These are phyloP conservation scores for Synanthedon andrenaeformis DNA, from an alignment of 2,888 invertebrate genomes.

Conservation along the genomic window DNA sequence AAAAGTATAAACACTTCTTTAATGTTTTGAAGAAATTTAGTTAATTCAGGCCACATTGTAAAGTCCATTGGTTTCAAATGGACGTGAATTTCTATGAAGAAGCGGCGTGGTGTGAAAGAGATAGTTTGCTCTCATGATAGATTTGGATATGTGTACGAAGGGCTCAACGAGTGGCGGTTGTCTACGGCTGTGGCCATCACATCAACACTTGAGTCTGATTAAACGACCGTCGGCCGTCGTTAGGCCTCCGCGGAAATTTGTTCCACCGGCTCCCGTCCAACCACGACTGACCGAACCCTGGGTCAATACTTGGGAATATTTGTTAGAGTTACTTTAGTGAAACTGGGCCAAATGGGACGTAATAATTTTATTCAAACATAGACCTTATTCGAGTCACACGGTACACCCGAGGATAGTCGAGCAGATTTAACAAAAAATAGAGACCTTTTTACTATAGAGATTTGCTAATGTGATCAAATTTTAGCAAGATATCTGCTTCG, in stretches of 20 bases:
- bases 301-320: conserved; percentile 28
- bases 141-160: conserved; percentile 27
- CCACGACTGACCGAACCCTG: conserved; percentile 23
- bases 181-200: conserved; percentile 13
- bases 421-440: no score
- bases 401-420: no score
- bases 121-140: conserved; percentile 25
- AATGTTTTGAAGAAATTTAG: no score
- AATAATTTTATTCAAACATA: no score
- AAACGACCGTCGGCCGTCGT: conserved; percentile 43
- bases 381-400: no score
- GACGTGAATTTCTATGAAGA: background rate
- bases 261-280: conserved; percentile 24
- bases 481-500: no score
- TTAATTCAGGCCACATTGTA: no score
- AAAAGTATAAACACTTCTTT: no score
- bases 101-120: background rate
- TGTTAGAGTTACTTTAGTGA: conserved; percentile 1
- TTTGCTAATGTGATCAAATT: no score
- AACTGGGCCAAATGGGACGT: background rate
- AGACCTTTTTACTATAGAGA: no score
- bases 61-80: background rate
- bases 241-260: conserved; percentile 38
- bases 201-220: conserved; percentile 57
- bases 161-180: conserved; percentile 14